Evolutionary conservation across 2,888 invertebrate genomes (phyloP).

Genomic region (Perizoma affinitatum): DNA sequence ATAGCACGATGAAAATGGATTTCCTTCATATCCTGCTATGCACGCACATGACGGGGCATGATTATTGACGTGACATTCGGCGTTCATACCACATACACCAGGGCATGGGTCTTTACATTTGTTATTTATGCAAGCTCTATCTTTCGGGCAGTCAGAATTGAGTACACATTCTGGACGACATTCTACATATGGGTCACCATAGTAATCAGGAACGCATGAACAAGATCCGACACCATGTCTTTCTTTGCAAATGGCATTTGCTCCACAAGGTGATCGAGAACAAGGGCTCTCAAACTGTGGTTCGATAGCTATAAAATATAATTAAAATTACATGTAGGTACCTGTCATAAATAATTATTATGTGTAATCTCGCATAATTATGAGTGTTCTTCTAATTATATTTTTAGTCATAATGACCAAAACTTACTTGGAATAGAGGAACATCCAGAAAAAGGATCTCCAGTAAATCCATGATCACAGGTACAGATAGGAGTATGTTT

Average conservation of each 20-base stretch:
- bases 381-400: neutral
- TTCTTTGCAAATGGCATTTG: slow-evolving; percentile 93
- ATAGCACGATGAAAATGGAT: slow-evolving; percentile 90
- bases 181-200: slow-evolving; percentile 93
- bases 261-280: slow-evolving; percentile 93
- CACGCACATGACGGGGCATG: slow-evolving; percentile 93
- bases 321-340: neutral
- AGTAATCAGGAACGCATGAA: slow-evolving; percentile 91
- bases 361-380: neutral
- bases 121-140: slow-evolving; percentile 91
- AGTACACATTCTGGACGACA: slow-evolving; percentile 95
- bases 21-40: slow-evolving; percentile 89
- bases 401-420: neutral
- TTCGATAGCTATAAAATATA: slow-evolving; percentile 72
- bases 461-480: slow-evolving; percentile 88
- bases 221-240: slow-evolving; percentile 92
- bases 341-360: neutral
- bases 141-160: slow-evolving; percentile 91
- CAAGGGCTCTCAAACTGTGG: slow-evolving; percentile 86
- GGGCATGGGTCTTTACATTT: slow-evolving; percentile 93
- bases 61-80: slow-evolving; percentile 91
- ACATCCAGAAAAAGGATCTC: slow-evolving; percentile 92
- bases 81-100: slow-evolving; percentile 92
- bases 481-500: slow-evolving; percentile 90
- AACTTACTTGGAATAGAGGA: slow-evolving; percentile 85